A percentile compares a stretch with the other conserved stretches of the same genome.
These are phyloP conservation scores for Dipus sagitta DNA, from an alignment of 2,797 vertebrate genomes.

Conservation along the genomic window DNA sequence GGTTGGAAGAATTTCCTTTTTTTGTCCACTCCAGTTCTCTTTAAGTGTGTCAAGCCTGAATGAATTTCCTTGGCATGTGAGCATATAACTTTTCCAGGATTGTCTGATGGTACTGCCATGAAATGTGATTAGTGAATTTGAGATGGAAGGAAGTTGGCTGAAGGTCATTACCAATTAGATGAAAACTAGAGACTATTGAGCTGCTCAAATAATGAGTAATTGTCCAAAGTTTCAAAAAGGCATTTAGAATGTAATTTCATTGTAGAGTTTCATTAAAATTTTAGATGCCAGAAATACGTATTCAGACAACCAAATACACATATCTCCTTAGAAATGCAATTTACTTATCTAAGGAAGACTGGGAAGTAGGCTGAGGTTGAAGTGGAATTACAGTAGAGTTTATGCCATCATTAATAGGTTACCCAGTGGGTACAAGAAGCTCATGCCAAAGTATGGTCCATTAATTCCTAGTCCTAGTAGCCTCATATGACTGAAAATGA, in stretches of 20 bases:
- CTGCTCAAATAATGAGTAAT: conserved; percentile 76
- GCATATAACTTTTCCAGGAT: conserved; percentile 61
- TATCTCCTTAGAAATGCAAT: not conserved
- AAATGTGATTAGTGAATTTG: conserved; percentile 79
- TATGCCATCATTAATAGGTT: conserved; percentile 1
- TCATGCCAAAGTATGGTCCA: not conserved
- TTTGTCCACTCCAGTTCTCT: conserved; percentile 61
- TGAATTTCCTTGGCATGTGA: conserved; percentile 71
- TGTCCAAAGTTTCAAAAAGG: conserved; percentile 72
- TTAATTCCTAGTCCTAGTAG: conserved; percentile 18
- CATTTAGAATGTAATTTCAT: conserved; percentile 70
- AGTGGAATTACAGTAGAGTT: not conserved
- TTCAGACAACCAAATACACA: conserved; percentile 27
- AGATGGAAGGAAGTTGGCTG: conserved; percentile 71
- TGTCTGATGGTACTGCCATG: conserved; percentile 74
- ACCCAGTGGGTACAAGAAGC: not conserved
- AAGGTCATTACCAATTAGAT: conserved; percentile 81
- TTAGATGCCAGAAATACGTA: conserved; percentile 36
- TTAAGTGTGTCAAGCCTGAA: conserved; percentile 67
- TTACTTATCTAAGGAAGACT: not conserved
- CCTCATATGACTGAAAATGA: not conserved
- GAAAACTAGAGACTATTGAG: conserved; percentile 75
- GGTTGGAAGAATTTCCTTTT: conserved; percentile 62
- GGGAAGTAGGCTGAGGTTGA: not conserved
- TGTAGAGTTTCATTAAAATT: conserved; percentile 68